Conservation (phyloP, 1,140 invertebrate genomes). For the Drosophila carrolli region DNA sequence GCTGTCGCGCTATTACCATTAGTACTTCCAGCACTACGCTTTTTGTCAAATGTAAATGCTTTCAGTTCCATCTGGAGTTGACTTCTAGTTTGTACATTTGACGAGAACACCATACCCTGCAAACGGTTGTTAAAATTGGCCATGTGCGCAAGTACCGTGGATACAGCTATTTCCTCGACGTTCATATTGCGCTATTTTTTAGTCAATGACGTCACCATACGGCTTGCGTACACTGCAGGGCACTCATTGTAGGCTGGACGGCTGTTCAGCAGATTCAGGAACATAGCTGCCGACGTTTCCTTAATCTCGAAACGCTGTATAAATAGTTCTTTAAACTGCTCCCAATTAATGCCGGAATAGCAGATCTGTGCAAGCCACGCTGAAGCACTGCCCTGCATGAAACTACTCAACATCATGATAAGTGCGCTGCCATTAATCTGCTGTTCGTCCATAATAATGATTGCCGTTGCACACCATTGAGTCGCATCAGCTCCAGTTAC, state of each 20-base stretch:
- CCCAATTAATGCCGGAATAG: background rate
- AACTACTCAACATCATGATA: constrained; percentile 8
- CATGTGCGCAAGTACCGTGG: too few relatives aligned
- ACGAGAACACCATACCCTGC: too few relatives aligned
- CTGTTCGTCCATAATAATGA: constrained; percentile 1
- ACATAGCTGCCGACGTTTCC: background rate
- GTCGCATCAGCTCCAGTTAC: too few relatives aligned
- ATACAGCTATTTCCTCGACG: constrained; percentile 14
- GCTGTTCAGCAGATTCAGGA: constrained; percentile 19
- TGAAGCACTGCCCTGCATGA: constrained; percentile 1
- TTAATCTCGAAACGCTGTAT: too few relatives aligned
- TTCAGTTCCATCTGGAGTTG: background rate
- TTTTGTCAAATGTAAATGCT: constrained; percentile 1
- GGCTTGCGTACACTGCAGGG: constrained; percentile 9
- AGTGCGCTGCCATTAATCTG: constrained; percentile 7
- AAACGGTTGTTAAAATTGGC: too few relatives aligned
- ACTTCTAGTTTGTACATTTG: too few relatives aligned
- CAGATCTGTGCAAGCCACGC: too few relatives aligned
- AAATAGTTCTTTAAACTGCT: background rate
- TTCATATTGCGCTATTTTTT: constrained; percentile 9
- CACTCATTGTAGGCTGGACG: constrained; percentile 16
- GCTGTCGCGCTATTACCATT: background rate
- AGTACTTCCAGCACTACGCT: constrained; percentile 3
- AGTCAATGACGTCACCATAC: background rate
- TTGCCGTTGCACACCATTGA: too few relatives aligned